Evolutionary conservation across 2,113 vertebrate species (phyloP).

Genomic region (Girardinichthys multiradiatus): DNA sequence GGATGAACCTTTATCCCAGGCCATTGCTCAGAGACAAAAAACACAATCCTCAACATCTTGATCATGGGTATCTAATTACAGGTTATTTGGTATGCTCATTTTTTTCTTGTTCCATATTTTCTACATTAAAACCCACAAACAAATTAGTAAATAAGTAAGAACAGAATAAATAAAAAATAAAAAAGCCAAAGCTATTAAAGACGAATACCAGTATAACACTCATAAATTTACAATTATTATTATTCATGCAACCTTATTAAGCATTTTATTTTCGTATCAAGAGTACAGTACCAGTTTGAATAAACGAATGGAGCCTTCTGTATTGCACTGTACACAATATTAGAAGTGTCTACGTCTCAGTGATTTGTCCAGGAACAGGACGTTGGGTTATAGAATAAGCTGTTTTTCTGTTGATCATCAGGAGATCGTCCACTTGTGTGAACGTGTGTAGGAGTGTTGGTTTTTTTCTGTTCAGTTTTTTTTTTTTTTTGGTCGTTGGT

Average conservation of each 20-base stretch:
- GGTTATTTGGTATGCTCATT: conserved; percentile 88
- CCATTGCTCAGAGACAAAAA: conserved; percentile 61
- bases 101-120: conserved; percentile 88
- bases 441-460: conserved; percentile 31
- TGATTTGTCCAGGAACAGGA: conserved; percentile 79
- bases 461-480: neutral
- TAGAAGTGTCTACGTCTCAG: conserved; percentile 82
- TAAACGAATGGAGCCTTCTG: conserved; percentile 86
- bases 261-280: conserved; percentile 88
- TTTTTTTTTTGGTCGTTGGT: conserved; percentile 43
- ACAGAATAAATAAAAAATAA: conserved; percentile 67
- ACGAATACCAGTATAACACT: conserved; percentile 83
- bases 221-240: conserved; percentile 78
- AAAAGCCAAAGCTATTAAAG: conserved; percentile 92
- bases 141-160: conserved; percentile 73
- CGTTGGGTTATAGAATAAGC: conserved; percentile 83
- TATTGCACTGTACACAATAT: conserved; percentile 89
- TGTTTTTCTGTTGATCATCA: conserved; percentile 75
- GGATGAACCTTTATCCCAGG: conserved; percentile 56
- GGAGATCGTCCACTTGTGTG: conserved; percentile 54
- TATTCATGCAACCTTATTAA: conserved; percentile 85
- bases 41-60: conserved; percentile 78
- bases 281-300: conserved; percentile 87
- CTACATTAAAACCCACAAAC: conserved; percentile 84
- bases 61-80: conserved; percentile 86